Evolutionary conservation across 2,888 invertebrate genomes (phyloP).

Genomic region (Gandaritis pyraliata): DNA sequence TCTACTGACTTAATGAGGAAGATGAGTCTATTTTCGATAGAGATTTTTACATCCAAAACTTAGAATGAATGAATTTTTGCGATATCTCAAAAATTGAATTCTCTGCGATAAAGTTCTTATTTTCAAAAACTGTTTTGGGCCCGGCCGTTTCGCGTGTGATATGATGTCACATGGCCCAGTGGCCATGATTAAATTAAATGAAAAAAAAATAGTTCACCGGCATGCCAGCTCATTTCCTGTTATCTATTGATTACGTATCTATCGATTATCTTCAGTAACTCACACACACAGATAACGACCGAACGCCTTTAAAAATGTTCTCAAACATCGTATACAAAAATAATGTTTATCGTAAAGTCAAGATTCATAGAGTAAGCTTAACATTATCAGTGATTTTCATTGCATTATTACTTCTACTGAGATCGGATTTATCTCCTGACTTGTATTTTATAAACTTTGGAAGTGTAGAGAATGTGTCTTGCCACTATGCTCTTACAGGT

Average conservation of each 20-base stretch:
- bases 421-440: constrained; percentile 20
- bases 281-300: constrained; percentile 4
- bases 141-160: no score
- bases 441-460: constrained; percentile 25
- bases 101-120: no score
- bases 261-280: constrained; percentile 11
- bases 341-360: constrained; percentile 9
- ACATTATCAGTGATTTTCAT: constrained; percentile 1
- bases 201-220: no score
- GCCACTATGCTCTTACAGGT: constrained; percentile 22
- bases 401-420: constrained; percentile 9
- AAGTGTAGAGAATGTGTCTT: constrained; percentile 26
- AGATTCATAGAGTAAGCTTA: not conserved
- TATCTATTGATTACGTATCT: not conserved
- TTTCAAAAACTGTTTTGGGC: no score
- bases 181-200: no score
- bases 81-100: no score
- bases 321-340: not conserved
- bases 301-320: constrained; percentile 10
- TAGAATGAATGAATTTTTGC: no score
- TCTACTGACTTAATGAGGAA: no score
- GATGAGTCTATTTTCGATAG: no score
- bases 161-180: no score
- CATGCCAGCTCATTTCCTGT: not conserved
- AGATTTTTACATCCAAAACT: no score